Evolutionary conservation across 35 echinoderm and acorn worm genomes (phyloP).

Genomic region (Holothuria glaberrima): DNA sequence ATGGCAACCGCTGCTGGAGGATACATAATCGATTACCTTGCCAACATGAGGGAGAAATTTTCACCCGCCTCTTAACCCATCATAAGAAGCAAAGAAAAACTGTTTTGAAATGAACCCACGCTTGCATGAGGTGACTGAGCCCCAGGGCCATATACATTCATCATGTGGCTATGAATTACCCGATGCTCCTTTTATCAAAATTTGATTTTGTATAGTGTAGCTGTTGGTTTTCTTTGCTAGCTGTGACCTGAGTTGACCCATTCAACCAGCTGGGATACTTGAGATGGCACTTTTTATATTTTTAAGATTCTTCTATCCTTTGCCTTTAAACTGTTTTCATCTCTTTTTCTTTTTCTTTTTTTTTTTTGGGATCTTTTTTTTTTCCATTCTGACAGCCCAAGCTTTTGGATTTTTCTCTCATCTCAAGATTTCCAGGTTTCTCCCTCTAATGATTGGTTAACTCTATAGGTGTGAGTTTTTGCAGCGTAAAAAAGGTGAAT

Average conservation of each 20-base stretch:
- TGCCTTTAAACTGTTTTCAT: no score
- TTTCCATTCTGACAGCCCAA: no score
- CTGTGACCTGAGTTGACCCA: conserved; percentile 46
- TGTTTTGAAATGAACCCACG: conserved; percentile 51
- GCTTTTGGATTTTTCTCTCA: no score
- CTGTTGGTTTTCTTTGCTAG: conserved; percentile 39
- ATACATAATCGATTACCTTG: conserved; percentile 57
- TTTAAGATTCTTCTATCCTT: no score
- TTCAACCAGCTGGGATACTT: conserved; percentile 43
- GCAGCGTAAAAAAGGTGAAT: no score
- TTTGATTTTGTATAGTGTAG: conserved; percentile 36
- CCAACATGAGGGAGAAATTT: conserved; percentile 50
- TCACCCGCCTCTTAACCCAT: conserved; percentile 48
- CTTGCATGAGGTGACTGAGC: conserved; percentile 53
- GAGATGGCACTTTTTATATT: no score
- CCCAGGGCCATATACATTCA: conserved; percentile 52
- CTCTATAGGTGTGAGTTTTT: no score
- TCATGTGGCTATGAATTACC: conserved; percentile 55
- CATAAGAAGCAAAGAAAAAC: conserved; percentile 57
- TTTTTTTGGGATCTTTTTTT: no score
- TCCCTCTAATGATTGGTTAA: no score
- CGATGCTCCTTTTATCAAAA: conserved; percentile 54
- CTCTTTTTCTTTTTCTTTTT: no score
- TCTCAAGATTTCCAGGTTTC: no score
- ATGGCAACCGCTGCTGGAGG: conserved; percentile 44